Percentiles rank a stretch among this genome's conserved stretches.
phyloP scores from a whole-genome alignment of 2,113 vertebrate genomes.

The Notiomystis cincta region DNA sequence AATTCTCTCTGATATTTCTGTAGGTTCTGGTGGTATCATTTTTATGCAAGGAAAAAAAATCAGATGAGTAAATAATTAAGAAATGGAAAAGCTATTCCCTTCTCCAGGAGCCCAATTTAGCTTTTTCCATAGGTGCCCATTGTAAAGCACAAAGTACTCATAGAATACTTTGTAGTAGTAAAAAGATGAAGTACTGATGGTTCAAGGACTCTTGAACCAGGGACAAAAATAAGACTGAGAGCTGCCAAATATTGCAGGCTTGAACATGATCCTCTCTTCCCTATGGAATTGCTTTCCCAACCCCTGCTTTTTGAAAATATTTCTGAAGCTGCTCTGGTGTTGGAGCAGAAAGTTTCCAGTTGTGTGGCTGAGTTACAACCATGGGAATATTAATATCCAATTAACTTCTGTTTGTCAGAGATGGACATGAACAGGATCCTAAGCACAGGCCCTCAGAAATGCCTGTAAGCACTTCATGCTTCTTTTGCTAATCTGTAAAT shows the following conservation, averaged over 20 bases:
- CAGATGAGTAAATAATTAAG: not conserved
- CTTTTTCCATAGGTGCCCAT: not conserved
- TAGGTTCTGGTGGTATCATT: not conserved
- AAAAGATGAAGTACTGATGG: not conserved
- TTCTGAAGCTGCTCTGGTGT: not conserved
- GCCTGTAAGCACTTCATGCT: not conserved
- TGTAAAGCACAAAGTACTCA: not conserved
- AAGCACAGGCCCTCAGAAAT: not conserved
- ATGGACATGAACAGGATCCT: not conserved
- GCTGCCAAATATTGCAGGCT: not conserved
- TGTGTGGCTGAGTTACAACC: not conserved
- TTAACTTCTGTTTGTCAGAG: not conserved
- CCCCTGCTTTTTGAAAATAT: not conserved
- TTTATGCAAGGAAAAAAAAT: not conserved
- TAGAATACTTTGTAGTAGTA: not conserved
- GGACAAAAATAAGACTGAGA: not conserved
- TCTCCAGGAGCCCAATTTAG: not conserved
- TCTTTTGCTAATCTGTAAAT: not conserved
- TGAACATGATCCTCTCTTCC: not conserved
- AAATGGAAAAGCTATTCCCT: not conserved
- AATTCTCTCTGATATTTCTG: not conserved
- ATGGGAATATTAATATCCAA: not conserved
- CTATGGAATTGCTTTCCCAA: not conserved
- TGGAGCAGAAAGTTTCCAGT: not conserved
- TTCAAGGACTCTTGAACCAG: not conserved